A percentile compares a stretch with the other conserved stretches of the same genome.
These are phyloP conservation scores for Phrynocephalus vlangalii DNA, from an alignment of 2,797 vertebrate genomes.

Conservation along the genomic window DNA sequence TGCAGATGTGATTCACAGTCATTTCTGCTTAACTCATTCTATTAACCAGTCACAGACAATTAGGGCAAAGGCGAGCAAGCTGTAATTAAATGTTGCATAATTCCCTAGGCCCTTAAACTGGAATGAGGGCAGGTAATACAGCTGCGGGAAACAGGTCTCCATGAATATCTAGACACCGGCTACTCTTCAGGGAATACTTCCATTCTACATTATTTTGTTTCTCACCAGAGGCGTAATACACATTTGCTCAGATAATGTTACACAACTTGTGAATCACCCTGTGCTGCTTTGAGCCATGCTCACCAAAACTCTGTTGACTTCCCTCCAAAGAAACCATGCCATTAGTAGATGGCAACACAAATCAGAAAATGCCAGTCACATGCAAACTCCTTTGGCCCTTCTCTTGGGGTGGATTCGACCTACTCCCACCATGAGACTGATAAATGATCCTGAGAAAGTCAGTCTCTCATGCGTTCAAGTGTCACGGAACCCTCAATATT, in stretches of 20 bases:
- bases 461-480: too few species aligned
- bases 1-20: background rate
- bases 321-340: background rate
- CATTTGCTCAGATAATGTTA: constrained; percentile 23
- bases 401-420: too few species aligned
- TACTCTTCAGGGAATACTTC: constrained; percentile 32
- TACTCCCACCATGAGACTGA: too few species aligned
- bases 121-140: constrained; percentile 22
- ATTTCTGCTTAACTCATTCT: constrained; percentile 47
- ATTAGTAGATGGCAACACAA: background rate
- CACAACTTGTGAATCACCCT: background rate
- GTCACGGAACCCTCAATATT: too few species aligned
- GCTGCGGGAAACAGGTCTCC: constrained; percentile 48
- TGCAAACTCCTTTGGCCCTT: too few species aligned
- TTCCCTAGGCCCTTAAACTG: constrained; percentile 45
- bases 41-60: constrained; percentile 63
- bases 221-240: background rate
- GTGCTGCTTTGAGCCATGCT: constrained; percentile 6
- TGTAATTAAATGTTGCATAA: constrained; percentile 35
- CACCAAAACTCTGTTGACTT: constrained; percentile 21
- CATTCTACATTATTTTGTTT: constrained; percentile 23
- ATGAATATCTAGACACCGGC: constrained; percentile 23
- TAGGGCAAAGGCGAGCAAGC: constrained; percentile 48
- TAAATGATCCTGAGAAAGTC: too few species aligned
- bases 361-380: constrained; percentile 18